These are phyloP conservation scores for Drosophila macrospina DNA, from an alignment of 2,888 invertebrate genomes.

Conservation along the genomic window DNA sequence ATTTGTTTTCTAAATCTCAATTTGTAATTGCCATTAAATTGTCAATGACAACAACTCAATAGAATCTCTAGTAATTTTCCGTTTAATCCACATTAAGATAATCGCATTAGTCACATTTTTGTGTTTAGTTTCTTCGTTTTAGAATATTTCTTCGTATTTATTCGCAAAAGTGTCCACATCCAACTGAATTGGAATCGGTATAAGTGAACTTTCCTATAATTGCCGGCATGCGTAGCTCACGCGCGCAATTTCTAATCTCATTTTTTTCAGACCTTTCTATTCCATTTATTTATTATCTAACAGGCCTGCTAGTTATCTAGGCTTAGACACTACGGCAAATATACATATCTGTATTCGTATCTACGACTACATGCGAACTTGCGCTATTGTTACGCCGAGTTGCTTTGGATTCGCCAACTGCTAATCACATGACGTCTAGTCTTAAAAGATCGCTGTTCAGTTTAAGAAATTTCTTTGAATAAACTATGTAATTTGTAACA, in stretches of 20 bases:
- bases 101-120: too few relatives aligned
- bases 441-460: constrained; percentile 13
- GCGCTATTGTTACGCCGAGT: constrained; percentile 54
- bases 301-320: constrained; percentile 46
- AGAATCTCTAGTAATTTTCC: constrained; percentile 43
- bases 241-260: constrained; percentile 55
- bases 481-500: not conserved
- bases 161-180: constrained; percentile 28
- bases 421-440: constrained; percentile 64
- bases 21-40: constrained; percentile 7
- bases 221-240: constrained; percentile 51
- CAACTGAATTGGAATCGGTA: constrained; percentile 15
- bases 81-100: constrained; percentile 28
- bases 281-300: constrained; percentile 58
- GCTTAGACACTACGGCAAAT: constrained; percentile 16
- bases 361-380: constrained; percentile 47
- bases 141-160: constrained; percentile 15
- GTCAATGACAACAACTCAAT: constrained; percentile 3
- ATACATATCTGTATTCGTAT: constrained; percentile 5
- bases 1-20: not conserved
- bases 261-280: constrained; percentile 27
- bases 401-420: constrained; percentile 72
- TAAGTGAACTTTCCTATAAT: constrained; percentile 12
- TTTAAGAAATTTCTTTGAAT: not conserved
- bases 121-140: too few relatives aligned